Conservation (phyloP, 2,113 vertebrate genomes). For the Chrysochloris asiatica region DNA sequence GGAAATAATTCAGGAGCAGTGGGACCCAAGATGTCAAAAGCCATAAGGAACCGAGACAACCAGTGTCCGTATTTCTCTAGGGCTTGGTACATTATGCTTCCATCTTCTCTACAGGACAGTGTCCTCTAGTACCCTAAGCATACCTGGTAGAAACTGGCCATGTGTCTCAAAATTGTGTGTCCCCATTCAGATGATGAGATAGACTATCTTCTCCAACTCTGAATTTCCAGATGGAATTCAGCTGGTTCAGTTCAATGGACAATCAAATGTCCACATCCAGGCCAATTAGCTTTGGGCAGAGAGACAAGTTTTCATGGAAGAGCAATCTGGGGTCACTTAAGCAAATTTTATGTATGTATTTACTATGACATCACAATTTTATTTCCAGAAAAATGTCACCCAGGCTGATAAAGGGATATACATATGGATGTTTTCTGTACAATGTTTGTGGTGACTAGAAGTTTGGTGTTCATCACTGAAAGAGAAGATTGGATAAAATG, state of each 20-base stretch:
- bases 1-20: not conserved
- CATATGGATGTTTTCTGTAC: too few species aligned
- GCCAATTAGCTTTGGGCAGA: not conserved
- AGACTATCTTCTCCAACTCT: not conserved
- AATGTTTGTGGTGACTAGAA: too few species aligned
- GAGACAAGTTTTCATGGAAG: not conserved
- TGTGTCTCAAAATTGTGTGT: not conserved
- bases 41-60: not conserved
- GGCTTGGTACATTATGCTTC: not conserved
- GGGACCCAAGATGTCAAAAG: not conserved
- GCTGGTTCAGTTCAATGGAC: not conserved
- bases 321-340: not conserved
- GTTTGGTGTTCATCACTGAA: too few species aligned
- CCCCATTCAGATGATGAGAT: not conserved
- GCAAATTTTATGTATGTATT: not conserved
- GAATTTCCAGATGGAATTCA: not conserved
- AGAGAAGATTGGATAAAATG: too few species aligned
- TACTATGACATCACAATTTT: not conserved
- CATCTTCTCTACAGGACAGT: not conserved
- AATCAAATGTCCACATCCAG: not conserved
- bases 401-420: not conserved
- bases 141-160: not conserved
- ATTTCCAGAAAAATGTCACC: not conserved
- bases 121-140: not conserved
- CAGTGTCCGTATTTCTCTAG: not conserved